These are phyloP conservation scores for Botia kubotai DNA, from an alignment of 2,797 vertebrate species.

Conservation along the genomic window DNA sequence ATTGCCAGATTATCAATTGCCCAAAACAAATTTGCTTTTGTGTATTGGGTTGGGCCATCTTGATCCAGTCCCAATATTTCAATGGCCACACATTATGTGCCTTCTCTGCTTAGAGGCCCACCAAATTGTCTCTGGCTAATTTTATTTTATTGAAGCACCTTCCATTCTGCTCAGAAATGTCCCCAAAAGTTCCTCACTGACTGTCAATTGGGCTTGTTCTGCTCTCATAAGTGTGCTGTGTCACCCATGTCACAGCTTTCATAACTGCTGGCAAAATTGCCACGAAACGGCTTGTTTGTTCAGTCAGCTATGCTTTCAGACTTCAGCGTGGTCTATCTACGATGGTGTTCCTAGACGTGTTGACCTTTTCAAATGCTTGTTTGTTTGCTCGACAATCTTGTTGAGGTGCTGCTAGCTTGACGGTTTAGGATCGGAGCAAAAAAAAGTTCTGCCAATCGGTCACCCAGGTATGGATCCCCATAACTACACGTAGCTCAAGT, in stretches of 20 bases:
- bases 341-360: conserved; percentile 26
- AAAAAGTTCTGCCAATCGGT: not conserved
- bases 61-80: not conserved
- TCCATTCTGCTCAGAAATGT: not conserved
- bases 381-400: conserved; percentile 22
- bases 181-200: not conserved
- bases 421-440: conserved; percentile 14
- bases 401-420: conserved; percentile 13
- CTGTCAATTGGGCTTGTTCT: conserved; percentile 3
- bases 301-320: conserved; percentile 42
- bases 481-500: not conserved
- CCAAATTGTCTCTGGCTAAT: not conserved
- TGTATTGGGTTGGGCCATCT: not conserved
- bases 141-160: not conserved
- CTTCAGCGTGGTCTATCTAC: not conserved
- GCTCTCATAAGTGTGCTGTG: conserved; percentile 9
- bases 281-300: conserved; percentile 41
- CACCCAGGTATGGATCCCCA: not conserved
- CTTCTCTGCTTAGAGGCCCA: not conserved
- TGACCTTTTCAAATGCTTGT: conserved; percentile 43
- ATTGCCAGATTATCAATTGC: no score
- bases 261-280: conserved; percentile 20
- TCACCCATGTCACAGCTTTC: conserved; percentile 38
- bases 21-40: no score
- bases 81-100: not conserved